Percentiles rank a stretch among this genome's conserved stretches.
phyloP scores from a whole-genome alignment of 37 sponge, comb jelly and placozoan genomes.

The Cliona cf. orientalis region DNA sequence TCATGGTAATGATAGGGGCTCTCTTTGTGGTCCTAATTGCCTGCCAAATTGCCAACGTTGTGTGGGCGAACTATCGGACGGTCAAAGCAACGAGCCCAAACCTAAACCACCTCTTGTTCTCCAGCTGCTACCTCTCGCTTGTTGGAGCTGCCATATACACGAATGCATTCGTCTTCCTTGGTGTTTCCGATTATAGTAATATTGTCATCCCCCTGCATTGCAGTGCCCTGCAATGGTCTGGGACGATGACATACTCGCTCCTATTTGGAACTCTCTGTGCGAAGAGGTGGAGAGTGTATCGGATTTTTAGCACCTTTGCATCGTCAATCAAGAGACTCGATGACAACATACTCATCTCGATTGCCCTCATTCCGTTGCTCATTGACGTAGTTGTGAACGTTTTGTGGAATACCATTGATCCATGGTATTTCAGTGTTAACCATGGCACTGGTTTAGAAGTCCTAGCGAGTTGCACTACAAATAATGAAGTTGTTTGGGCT shows the following conservation, averaged over 20 bases:
- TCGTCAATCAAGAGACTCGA: not conserved
- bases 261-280: conserved; percentile 21
- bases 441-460: too few relatives aligned
- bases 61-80: not conserved
- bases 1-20: not conserved
- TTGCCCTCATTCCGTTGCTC: too few relatives aligned
- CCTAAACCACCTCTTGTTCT: conserved; percentile 39
- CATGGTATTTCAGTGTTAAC: too few relatives aligned
- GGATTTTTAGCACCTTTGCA: too few relatives aligned
- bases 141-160: not conserved
- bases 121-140: conserved; percentile 17
- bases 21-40: not conserved
- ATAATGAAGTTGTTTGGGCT: too few relatives aligned
- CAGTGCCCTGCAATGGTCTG: not conserved
- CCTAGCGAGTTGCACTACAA: too few relatives aligned
- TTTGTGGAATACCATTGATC: too few relatives aligned
- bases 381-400: too few relatives aligned
- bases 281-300: conserved; percentile 12
- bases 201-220: not conserved
- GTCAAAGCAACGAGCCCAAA: conserved; percentile 38
- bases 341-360: conserved; percentile 5
- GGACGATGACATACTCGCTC: not conserved
- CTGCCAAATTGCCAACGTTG: conserved; percentile 15
- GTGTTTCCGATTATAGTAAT: not conserved
- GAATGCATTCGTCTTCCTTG: not conserved